Base-by-base conservation (phyloP, 2,113 vertebrate species). In the Zapus hudsonius region DNA sequence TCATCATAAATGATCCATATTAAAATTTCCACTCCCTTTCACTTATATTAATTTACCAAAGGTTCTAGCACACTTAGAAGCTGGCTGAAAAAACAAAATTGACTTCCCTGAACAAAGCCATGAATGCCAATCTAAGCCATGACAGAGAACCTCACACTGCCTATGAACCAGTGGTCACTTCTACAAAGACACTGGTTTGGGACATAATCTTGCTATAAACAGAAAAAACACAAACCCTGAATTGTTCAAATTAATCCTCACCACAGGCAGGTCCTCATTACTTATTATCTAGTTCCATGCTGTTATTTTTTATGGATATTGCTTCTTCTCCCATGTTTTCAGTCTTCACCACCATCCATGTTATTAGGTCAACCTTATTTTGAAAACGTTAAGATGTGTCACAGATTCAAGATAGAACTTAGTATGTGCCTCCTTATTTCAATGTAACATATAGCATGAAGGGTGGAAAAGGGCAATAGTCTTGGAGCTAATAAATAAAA, bases 1-100 rank as follows among this genome's bases (percentile, higher is more conserved):
- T 86, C 38, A 66, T 15, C 85, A 57, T 40, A 83, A 88, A 86
- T n/a, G 94, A 79, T 57, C 75, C 59, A 67, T 63, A 92, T 69
- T 86, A 89, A 95, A 83, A 92, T 84, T 63, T n/a, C 31, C 81
- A 85, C 66, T 87, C 64, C 55, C 64, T 67, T 80, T 57, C 67
- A 93, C 55, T 84, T 81, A 67, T 0, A 76, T 38, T 16, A 1
- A 80, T 78, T 91, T 67, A 4, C 44, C 63, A n/a, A 80, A 81
- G 84, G 73, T 38, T 1, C 19, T 81, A 20, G 44, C 73, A 76
- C 3, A 75, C 52, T 61, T 8, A n/a, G 64, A 82, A 23, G 1
- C 4, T 90, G 42, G 29, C 69, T 79, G 20, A 85, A 72, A 20
- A 76, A 70, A 61, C 9, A 38, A 93, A 90, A 33, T 0, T 47